phyloP scores from a whole-genome alignment of 2,113 vertebrate genomes.

The Prinia subflava region DNA sequence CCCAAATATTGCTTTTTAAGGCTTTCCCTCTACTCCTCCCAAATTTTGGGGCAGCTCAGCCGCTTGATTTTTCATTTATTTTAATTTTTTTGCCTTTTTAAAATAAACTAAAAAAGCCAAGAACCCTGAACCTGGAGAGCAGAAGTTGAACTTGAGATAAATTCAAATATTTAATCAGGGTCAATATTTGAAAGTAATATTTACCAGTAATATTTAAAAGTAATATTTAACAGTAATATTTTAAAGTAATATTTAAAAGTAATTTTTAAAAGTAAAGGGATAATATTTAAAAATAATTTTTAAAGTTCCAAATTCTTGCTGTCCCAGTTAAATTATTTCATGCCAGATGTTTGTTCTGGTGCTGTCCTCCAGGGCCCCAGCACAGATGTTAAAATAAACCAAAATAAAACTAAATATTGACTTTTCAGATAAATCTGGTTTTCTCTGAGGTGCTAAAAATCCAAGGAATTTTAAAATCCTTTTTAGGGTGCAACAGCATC shows the following conservation, averaged over 20 bases:
- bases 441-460: background rate
- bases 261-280: too few species aligned
- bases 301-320: fast-evolving
- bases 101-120: background rate
- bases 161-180: background rate
- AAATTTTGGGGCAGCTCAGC: background rate
- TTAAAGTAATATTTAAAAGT: background rate
- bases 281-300: background rate
- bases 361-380: fast-evolving
- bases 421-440: fast-evolving
- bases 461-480: background rate
- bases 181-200: background rate
- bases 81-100: fast-evolving
- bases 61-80: background rate
- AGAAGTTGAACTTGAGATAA: background rate
- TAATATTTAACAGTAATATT: background rate
- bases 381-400: background rate
- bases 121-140: background rate
- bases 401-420: background rate
- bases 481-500: fast-evolving
- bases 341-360: background rate
- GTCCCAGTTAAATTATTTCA: background rate
- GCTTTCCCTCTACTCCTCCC: background rate
- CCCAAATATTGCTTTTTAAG: background rate
- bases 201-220: background rate